Evolutionary conservation across 2,888 invertebrate genomes (phyloP), one percentile per base, ranked within the genome.

Genomic region (Incurvaria masculella): DNA sequence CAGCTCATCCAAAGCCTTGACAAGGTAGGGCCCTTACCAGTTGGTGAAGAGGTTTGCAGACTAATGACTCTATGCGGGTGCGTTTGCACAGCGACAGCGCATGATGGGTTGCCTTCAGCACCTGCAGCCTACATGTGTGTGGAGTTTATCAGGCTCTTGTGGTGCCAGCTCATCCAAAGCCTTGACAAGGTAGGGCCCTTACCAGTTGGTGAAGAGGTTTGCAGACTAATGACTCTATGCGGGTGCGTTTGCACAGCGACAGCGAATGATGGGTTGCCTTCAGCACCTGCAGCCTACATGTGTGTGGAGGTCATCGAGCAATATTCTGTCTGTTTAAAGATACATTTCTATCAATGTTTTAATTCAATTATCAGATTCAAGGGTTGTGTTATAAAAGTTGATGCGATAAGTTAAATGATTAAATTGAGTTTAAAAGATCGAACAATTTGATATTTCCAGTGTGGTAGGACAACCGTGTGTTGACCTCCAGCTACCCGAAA

Each of bases 81-180:
- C 95, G 1, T 97, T 96, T 66, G 91, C 93, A 2, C 74, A 98
- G 48, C 82, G 97, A 1, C 96, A 97, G 66, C 84, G 94, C 48
- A 98, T 98, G 98, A 80, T 97, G 59, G 92, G 94, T 71, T 97
- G 96, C 67, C 87, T 97, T 42, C 97, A 97, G 68, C 97, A 97
- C 72, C 80, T 97, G 59, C 93, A 95, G 69, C 97, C 75, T 97
- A 97, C 73, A 97, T 97, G 94, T 95, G 94, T 85, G 92, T 97
- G 52, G 98, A 98, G 76, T 95, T 97, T 44, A 91, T 98, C 57
- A 97, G 97, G 65, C 96, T 96, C 0, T 91, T 92, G 67, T 98
- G 97, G 97, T 87, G 90, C 59, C 83, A 85, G 50, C 95, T 97
- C 62, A 84, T 93, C 61, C 86, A 86, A 55, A 91, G 89, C 66